Conservation (phyloP, 2,888 invertebrate genomes). For the Orthosia incerta region DNA sequence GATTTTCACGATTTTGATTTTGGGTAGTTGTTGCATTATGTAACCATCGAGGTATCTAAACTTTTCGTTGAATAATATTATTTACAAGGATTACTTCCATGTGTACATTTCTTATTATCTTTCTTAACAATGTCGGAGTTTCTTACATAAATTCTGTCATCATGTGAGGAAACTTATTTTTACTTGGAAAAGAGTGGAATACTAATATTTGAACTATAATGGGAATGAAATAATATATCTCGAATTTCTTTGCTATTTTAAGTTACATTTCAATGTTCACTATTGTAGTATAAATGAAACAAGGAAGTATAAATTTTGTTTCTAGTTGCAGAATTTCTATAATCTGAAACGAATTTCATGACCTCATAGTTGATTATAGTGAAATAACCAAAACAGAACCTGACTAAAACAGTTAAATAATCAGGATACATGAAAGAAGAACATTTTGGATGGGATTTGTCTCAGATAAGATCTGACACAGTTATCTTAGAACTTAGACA, state of each 20-base stretch:
- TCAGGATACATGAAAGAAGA: slow-evolving; percentile 32
- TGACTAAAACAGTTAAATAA: slow-evolving; percentile 19
- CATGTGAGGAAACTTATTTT: slow-evolving; percentile 15
- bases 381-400: not conserved
- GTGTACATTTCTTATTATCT: slow-evolving; percentile 33
- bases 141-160: slow-evolving; percentile 28
- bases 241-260: slow-evolving; percentile 15
- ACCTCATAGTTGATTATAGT: slow-evolving; percentile 5
- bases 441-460: slow-evolving; percentile 53
- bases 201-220: slow-evolving; percentile 24
- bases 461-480: slow-evolving; percentile 60
- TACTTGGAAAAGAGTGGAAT: slow-evolving; percentile 24
- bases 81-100: slow-evolving; percentile 12
- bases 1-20: slow-evolving; percentile 70
- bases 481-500: slow-evolving; percentile 58
- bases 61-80: slow-evolving; percentile 7
- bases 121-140: slow-evolving; percentile 30
- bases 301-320: slow-evolving; percentile 2
- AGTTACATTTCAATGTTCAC: not conserved
- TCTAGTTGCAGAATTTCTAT: slow-evolving; percentile 5
- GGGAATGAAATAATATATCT: not conserved
- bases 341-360: slow-evolving; percentile 23
- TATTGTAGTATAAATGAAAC: not conserved
- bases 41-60: slow-evolving; percentile 37
- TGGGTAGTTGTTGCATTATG: slow-evolving; percentile 52